These are phyloP conservation scores for Petrolisthes cinctipes DNA, from an alignment of 2,888 invertebrate genomes.

Conservation along the genomic window DNA sequence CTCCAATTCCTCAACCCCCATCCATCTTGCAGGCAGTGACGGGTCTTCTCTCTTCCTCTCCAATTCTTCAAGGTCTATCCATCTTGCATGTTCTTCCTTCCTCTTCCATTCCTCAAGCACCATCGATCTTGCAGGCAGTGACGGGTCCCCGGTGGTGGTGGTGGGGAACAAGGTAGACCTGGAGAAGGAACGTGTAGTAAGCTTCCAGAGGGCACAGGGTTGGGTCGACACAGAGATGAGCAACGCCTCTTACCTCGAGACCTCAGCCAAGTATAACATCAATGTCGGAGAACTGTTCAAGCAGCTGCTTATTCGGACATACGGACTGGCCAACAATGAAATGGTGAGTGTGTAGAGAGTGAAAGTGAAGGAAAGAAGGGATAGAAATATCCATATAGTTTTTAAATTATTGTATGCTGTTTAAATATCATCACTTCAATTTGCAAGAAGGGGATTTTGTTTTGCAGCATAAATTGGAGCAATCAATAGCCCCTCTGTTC, in stretches of 20 bases:
- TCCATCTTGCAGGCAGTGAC: not conserved
- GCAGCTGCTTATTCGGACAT: constrained; percentile 63
- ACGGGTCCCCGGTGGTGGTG: constrained; percentile 60
- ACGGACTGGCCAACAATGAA: constrained; percentile 58
- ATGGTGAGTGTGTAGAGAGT: constrained; percentile 34
- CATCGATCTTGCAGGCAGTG: constrained; percentile 34
- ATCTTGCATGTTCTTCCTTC: not conserved
- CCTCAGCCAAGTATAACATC: constrained; percentile 64
- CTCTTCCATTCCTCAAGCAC: not conserved
- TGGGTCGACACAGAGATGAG: constrained; percentile 63
- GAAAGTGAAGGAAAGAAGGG: no score
- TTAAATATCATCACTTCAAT: no score
- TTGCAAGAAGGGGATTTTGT: no score
- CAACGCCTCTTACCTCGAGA: constrained; percentile 64
- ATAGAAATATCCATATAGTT: no score
- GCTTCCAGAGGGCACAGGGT: constrained; percentile 52
- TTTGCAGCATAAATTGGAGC: no score
- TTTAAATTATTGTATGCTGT: no score
- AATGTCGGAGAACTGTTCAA: constrained; percentile 64
- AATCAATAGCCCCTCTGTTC: not conserved
- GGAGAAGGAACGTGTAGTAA: constrained; percentile 56
- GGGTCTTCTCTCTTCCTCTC: not conserved
- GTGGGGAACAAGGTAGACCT: constrained; percentile 65
- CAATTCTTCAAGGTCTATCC: not conserved
- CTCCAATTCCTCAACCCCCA: not conserved